Conservation (phyloP, 2,888 invertebrate species). For the Dicyrtoma fusca region DNA sequence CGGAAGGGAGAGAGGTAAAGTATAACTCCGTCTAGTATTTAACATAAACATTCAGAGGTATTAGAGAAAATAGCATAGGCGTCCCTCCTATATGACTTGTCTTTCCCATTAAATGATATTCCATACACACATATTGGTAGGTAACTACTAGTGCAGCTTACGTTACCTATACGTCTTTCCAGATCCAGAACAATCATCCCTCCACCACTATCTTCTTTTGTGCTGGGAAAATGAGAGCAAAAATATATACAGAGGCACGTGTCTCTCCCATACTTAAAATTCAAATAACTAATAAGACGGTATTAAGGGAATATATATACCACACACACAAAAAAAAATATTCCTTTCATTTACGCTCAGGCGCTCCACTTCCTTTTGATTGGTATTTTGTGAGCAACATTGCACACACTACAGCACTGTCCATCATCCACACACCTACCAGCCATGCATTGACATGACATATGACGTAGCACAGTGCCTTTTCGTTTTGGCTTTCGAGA, state of each 20-base stretch:
- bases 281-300: conserved; percentile 25
- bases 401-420: no score
- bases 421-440: no score
- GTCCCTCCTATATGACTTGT: conserved; percentile 24
- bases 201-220: not conserved
- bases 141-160: no score
- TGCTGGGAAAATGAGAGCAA: not conserved
- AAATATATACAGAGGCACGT: not conserved
- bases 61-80: not conserved
- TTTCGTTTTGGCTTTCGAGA: no score
- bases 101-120: not conserved
- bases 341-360: not conserved
- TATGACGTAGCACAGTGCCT: no score
- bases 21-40: conserved; percentile 18
- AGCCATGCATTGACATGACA: no score
- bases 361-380: conserved; percentile 28
- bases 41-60: conserved; percentile 13
- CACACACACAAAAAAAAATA: not conserved
- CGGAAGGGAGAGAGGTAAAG: conserved; percentile 11
- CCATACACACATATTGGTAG: no score
- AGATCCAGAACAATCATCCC: no score
- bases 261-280: conserved; percentile 16
- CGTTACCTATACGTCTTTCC: not conserved
- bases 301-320: conserved; percentile 7
- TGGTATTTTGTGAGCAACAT: no score